Evolutionary conservation across 2,113 vertebrate genomes (phyloP), one percentile per base, ranked within the genome.

Genomic region (Conger conger): DNA sequence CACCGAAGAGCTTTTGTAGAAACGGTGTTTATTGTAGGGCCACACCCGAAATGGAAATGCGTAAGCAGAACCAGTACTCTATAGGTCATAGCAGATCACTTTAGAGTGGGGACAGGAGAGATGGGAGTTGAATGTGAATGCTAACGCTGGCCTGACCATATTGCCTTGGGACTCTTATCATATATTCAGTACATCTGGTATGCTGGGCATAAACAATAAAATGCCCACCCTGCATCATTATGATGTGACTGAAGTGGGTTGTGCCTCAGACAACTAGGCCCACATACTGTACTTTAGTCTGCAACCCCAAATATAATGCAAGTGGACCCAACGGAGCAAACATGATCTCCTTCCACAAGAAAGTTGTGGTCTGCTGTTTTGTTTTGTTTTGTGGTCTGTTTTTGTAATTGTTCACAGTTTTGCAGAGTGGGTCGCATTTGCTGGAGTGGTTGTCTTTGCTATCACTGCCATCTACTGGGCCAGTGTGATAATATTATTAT

Each of bases 401-500:
- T 68, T 68, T 20, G 27, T 0, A n/a, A 20, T 7, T 20, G 27
- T 20, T n/a, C 60, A n/a, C 60, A 20, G 23, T 68, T 7, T 68
- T 9, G 9, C 15, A 18, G 60, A 33, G n/a, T 9, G n/a, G 11
- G 68, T 11, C 11, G 23, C 27, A 3, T 73, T 73, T 73, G 27
- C 27, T 30, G 27, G 2, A 15, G 40, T 27, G 23, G 15, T 86
- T 91, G 87, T 84, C 89, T 91, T 87, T 88, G 90, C 88, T 89
- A 89, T 91, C 88, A 90, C 87, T 91, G 90, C 90, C 90, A 91
- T 91, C 90, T 91, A 84, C 88, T 91, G 90, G 88, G 84, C 79
- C 79, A 57, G 23, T 85, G 80, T 83, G 82, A 88, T 87, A 83
- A 83, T 86, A 84, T 79, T 73, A 63, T 73, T 73, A n/a, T 73